Base-by-base conservation (phyloP, 2,888 invertebrate genomes). In the Trachelus troglodyta region DNA sequence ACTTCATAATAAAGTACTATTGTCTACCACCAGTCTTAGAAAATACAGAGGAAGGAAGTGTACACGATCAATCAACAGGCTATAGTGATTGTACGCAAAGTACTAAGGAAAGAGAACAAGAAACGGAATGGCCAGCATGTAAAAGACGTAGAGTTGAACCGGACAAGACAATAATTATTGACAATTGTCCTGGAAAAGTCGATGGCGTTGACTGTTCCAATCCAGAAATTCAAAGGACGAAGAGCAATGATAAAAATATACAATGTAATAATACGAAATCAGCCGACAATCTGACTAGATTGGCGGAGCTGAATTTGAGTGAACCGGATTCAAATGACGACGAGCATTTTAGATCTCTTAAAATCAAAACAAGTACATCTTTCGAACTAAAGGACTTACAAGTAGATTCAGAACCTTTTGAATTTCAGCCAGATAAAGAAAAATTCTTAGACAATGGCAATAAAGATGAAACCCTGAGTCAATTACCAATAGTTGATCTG, bases 401-500 rank as follows among this genome's bases (percentile, higher is more conserved):
- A 23, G 9, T 71, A 33, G 12, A 33, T 69, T 11, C 68, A 75
- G 33, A 73, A 69, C 35, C 33, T 30, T 69, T 69, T n/a, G 68
- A 73, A 30, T 34, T n/a, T n/a, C 30, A 71, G 23, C 69, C 56
- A 9, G 31, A 12, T 3, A 12, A 68, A 30, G 12, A 69, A 56
- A 69, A 75, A 68, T 69, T 34, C 1, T 37, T 6, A 37, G 75
- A 23, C 9, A 56, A 56, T 34, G 3, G 33, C 31, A 12, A 11
- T n/a, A 78, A 77, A 40, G 31, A 74, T 76, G 88, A 89, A 82
- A 82, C 80, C 9, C 76, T 86, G 6, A 87, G 87, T 76, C 90
- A 91, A 79, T 80, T 90, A 40, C 91, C 90, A 69, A 35, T 84
- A 12, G 89, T 91, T 69, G 87, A 91, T 83, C 83, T 91, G 31